Conservation (phyloP, 2,888 invertebrate genomes). For the Calephelis perditalis region DNA sequence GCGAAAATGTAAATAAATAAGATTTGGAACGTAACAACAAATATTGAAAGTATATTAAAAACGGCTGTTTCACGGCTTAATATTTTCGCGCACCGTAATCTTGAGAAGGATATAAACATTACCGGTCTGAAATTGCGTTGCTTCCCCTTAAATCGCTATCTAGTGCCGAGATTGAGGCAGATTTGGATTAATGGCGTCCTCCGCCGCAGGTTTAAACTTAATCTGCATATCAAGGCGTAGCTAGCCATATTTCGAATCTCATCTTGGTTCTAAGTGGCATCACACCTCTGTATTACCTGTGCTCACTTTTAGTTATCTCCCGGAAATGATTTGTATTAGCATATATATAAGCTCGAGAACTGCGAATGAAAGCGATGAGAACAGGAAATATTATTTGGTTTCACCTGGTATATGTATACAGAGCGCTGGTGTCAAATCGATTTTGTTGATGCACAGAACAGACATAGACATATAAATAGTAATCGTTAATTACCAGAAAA, state of each 20-base stretch:
- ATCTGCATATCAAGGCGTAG: slow-evolving; percentile 33
- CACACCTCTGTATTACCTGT: slow-evolving; percentile 5
- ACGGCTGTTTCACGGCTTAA: not conserved
- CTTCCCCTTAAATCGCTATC: slow-evolving; percentile 26
- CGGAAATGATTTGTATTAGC: slow-evolving; percentile 1
- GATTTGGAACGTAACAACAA: not conserved
- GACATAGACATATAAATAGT: no score
- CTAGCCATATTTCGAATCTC: slow-evolving; percentile 6
- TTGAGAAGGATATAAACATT: slow-evolving; percentile 14
- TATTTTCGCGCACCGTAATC: slow-evolving; percentile 1
- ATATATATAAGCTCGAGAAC: not conserved
- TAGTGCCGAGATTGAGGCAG: slow-evolving; percentile 35
- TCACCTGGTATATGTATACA: no score
- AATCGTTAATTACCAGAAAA: no score
- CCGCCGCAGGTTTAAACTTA: slow-evolving; percentile 37
- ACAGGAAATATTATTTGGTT: no score
- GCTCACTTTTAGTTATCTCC: slow-evolving; percentile 2
- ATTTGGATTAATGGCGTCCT: slow-evolving; percentile 36
- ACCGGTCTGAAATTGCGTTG: not conserved
- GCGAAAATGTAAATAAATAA: not conserved
- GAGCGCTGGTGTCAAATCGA: no score
- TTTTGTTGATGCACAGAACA: no score
- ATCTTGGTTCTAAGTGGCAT: slow-evolving; percentile 9
- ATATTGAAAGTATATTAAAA: slow-evolving; percentile 10
- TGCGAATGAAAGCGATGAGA: no score